Evolutionary conservation across 2,797 vertebrate genomes (phyloP), one percentile per base, ranked within the genome.

Genomic region (Poeciliopsis turneri): DNA sequence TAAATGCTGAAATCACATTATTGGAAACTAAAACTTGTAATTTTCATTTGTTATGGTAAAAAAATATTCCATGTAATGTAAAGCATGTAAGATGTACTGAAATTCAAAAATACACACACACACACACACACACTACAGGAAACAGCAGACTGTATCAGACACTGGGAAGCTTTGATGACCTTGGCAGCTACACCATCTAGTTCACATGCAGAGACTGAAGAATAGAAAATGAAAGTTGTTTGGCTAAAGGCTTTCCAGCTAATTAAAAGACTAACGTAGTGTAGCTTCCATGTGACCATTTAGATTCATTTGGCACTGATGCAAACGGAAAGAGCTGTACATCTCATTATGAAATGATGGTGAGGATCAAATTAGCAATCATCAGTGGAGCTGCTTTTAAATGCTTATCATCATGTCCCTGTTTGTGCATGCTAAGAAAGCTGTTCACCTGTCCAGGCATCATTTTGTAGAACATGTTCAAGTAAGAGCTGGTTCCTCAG

Each of bases 241-340:
- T 88, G 81, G 80, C 87, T 86, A 85, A 92, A 92, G 86, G 87
- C 88, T 92, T 93, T 92, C 83, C 86, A 90, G 87, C 88, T 93
- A 93, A 94, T 93, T 94, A 94, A 92, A 93, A 92, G 88, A 87
- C 86, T 87, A 87, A 89, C 80, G n/a, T 57, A 23, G 41, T 47
- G 53, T 77, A 86, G 89, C 90, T 82, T 90, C 84, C 84, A 93
- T 93, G 93, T 89, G 86, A 92, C 87, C 85, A 87, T 91, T 84
- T 90, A 78, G 80, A 90, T 89, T 82, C 79, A 84, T 89, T 84
- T 87, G 86, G 85, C 82, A 73, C 55, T 36, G 33, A 69, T 80
- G 80, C 64, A 89, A 86, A 81, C 73, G 70, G 72, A 66, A 79
- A 85, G 73, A 88, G 80, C 90, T 86, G 74, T 89, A 87, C 78